A percentile compares a stretch with the other conserved stretches of the same genome.
Evolutionary conservation across 2,797 vertebrate species (phyloP).

Genomic region (Hylomyscus alleni): DNA sequence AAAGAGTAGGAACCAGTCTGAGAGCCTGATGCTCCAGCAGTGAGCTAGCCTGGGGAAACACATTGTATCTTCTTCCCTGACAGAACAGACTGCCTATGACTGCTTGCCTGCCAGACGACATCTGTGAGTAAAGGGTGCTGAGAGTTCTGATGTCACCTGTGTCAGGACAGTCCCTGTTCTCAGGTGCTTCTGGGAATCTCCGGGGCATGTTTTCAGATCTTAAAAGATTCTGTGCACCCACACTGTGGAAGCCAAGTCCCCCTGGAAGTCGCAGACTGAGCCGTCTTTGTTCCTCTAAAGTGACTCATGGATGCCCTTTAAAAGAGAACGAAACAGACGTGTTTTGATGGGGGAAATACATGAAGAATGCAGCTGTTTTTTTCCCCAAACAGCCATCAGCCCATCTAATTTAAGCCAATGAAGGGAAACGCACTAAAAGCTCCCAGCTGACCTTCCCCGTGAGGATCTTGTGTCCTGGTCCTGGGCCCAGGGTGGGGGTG

Average conservation of each 20-base stretch:
- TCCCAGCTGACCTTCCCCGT: not conserved
- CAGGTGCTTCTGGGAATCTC: conserved; percentile 51
- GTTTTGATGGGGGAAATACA: conserved; percentile 70
- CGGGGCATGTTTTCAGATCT: not conserved
- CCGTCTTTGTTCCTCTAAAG: conserved; percentile 65
- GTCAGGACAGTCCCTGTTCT: not conserved
- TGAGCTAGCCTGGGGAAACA: fast-evolving
- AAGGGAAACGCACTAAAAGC: not conserved
- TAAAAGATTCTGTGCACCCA: not conserved
- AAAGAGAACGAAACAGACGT: conserved; percentile 36
- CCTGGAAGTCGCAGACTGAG: conserved; percentile 51
- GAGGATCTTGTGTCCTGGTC: not conserved
- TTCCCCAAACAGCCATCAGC: conserved; percentile 56
- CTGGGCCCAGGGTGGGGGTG: too few relatives aligned
- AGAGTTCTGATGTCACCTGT: fast-evolving
- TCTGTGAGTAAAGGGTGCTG: not conserved
- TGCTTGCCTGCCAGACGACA: not conserved
- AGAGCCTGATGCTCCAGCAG: not conserved
- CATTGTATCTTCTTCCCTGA: not conserved
- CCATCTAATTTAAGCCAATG: not conserved
- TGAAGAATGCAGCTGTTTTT: conserved; percentile 71
- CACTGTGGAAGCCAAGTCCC: not conserved
- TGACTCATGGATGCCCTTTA: conserved; percentile 80
- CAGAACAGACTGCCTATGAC: not conserved
- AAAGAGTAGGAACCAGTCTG: not conserved